Evolutionary conservation across 2,113 vertebrate species (phyloP).

Genomic region (Phrynosoma platyrhinos): DNA sequence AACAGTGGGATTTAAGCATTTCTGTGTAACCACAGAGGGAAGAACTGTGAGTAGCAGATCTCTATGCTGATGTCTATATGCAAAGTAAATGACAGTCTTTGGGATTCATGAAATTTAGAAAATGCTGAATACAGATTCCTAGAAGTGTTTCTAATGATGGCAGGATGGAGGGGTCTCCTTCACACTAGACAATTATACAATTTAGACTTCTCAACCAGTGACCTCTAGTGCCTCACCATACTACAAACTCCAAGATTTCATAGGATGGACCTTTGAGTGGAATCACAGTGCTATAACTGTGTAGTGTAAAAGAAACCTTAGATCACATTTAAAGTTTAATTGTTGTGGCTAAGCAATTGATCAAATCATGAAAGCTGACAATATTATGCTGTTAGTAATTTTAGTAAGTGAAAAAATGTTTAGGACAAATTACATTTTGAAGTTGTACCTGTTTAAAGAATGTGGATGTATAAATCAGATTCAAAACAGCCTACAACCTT

Average conservation of each 20-base stretch:
- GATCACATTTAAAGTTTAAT: neutral
- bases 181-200: too few species aligned
- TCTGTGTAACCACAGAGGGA: neutral
- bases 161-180: too few species aligned
- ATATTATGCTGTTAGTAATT: neutral
- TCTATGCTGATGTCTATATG: neutral
- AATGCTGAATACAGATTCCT: neutral
- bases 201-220: too few species aligned
- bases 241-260: too few species aligned
- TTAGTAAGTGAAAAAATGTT: neutral
- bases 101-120: neutral
- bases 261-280: too few species aligned
- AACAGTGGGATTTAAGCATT: neutral
- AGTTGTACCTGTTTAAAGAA: neutral
- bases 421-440: neutral
- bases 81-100: neutral
- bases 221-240: too few species aligned
- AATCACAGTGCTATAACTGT: too few species aligned
- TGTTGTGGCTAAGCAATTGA: neutral
- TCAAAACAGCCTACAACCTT: neutral
- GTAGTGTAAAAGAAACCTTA: neutral
- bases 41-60: neutral
- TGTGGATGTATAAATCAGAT: constrained; percentile 43
- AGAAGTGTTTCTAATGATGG: neutral
- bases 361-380: neutral